Conservation (phyloP, 2,113 vertebrate species). For the Mormyrus iriodes region DNA sequence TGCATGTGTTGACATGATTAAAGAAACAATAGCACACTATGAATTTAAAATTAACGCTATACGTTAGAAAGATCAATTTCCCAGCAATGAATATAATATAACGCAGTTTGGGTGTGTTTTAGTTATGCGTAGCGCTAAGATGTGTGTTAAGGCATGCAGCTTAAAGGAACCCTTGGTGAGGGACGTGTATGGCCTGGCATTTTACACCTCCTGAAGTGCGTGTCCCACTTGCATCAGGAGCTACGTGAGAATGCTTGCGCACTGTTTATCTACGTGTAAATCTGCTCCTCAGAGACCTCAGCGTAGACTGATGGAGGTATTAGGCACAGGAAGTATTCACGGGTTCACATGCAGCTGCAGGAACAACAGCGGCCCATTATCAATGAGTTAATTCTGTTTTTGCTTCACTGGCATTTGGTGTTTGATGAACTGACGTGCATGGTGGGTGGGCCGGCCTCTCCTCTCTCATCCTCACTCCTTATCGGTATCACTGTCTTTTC, state of each 20-base stretch:
- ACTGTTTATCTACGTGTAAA: not conserved
- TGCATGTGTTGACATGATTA: too few species aligned
- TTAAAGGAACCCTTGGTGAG: not conserved
- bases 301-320: not conserved
- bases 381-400: conserved; percentile 15
- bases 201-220: not conserved
- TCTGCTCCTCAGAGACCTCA: not conserved
- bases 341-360: conserved; percentile 19
- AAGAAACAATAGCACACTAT: too few species aligned
- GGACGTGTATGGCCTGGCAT: not conserved
- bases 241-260: not conserved
- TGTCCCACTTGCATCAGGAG: not conserved
- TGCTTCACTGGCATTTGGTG: too few species aligned
- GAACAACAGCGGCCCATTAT: conserved; percentile 28
- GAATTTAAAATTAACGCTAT: not conserved
- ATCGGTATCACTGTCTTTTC: not conserved
- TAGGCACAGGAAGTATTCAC: not conserved
- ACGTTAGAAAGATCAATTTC: not conserved
- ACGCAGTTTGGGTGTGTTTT: not conserved
- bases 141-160: not conserved
- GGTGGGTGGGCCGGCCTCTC: not conserved
- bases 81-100: not conserved
- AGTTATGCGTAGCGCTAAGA: not conserved
- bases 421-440: not conserved
- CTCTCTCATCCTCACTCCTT: conserved; percentile 4